These are phyloP conservation scores for Eulemur albifrons DNA, from an alignment of 2,797 vertebrate genomes.

Conservation along the genomic window DNA sequence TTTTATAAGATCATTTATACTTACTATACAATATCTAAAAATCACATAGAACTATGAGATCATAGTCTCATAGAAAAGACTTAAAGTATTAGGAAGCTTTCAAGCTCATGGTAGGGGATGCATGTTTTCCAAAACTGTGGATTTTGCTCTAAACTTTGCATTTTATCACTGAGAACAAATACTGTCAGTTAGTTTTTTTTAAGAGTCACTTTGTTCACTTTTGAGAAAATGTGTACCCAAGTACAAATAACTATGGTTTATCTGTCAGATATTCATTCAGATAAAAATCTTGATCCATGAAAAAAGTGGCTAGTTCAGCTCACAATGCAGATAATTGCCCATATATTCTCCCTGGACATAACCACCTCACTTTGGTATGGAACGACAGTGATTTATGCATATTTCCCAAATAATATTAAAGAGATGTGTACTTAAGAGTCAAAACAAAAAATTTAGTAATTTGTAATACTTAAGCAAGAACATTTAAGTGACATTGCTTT, in stretches of 20 bases:
- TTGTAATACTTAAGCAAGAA: background rate
- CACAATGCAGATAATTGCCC: background rate
- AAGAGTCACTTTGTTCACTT: background rate
- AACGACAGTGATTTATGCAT: background rate
- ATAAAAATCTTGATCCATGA: background rate
- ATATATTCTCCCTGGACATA: background rate
- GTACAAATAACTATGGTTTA: background rate
- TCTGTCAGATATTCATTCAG: background rate
- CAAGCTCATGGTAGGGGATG: background rate
- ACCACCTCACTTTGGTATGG: background rate
- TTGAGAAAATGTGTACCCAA: background rate
- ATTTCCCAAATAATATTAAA: background rate
- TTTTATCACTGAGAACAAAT: background rate
- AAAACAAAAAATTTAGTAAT: background rate
- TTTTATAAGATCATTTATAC: background rate
- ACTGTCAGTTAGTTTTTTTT: background rate
- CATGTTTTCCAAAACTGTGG: background rate
- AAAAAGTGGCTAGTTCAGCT: background rate
- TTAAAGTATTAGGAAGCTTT: background rate
- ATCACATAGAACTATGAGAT: background rate
- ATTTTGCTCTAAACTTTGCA: background rate
- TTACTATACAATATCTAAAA: background rate
- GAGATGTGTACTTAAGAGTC: background rate
- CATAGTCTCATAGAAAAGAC: background rate
- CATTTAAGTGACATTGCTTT: background rate